Conservation (phyloP, 1,140 invertebrate genomes). For the Chrysopa pallens region DNA sequence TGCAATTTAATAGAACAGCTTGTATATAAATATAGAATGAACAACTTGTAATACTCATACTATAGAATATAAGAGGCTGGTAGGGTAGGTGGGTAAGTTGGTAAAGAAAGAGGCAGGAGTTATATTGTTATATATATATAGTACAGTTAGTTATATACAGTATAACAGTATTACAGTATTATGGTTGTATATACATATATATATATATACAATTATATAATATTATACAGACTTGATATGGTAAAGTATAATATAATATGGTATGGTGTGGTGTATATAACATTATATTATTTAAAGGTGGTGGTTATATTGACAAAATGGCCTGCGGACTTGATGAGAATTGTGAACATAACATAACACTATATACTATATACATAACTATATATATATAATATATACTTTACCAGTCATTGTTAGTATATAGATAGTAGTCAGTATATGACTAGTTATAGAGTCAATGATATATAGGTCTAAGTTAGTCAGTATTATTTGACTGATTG, state of each 20-base stretch:
- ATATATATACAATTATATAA: neutral
- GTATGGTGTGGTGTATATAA: neutral
- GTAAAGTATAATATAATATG: neutral
- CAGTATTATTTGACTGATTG: neutral
- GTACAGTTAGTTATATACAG: too few relatives aligned
- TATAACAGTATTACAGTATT: too few relatives aligned
- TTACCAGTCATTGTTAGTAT: neutral
- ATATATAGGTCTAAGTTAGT: neutral
- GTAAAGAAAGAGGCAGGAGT: too few relatives aligned
- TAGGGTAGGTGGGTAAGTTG: too few relatives aligned
- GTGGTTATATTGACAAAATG: conserved; percentile 22
- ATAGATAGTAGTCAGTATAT: neutral
- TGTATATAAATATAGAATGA: too few relatives aligned
- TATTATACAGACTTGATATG: neutral
- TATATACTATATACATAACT: neutral
- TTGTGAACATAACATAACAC: conserved; percentile 8
- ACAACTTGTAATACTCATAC: too few relatives aligned
- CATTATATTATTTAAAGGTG: neutral
- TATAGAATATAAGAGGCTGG: too few relatives aligned
- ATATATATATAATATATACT: neutral
- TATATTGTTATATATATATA: too few relatives aligned
- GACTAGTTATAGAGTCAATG: neutral
- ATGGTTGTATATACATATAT: neutral
- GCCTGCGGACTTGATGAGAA: conserved; percentile 20
- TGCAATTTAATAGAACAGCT: too few relatives aligned